phyloP scores from a whole-genome alignment of 1,140 invertebrate species.

The Platorchestia sp. region DNA sequence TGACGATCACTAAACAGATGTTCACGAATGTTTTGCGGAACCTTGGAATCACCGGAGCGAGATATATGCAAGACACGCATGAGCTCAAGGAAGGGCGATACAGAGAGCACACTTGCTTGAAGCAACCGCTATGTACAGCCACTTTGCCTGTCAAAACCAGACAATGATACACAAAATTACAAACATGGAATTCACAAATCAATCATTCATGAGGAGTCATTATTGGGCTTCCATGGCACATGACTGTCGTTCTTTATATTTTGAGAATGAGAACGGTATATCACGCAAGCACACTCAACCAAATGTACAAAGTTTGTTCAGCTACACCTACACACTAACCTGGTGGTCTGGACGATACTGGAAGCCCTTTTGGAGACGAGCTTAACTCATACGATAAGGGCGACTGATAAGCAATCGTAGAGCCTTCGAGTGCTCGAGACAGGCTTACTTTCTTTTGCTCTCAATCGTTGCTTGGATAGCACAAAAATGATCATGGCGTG shows the following conservation, averaged over 20 bases:
- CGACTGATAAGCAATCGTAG: neutral
- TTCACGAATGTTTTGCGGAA: neutral
- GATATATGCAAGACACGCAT: neutral
- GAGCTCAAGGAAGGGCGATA: conserved; percentile 14
- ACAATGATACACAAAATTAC: conserved; percentile 49
- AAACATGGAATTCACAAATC: conserved; percentile 41
- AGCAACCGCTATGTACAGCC: conserved; percentile 42
- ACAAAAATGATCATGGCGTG: neutral
- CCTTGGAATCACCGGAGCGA: neutral
- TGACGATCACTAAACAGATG: neutral
- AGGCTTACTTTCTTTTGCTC: neutral
- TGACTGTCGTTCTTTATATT: neutral
- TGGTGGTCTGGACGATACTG: conserved; percentile 51
- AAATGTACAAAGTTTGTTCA: conserved; percentile 51
- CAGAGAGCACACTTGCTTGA: conserved; percentile 37
- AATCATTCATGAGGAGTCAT: neutral
- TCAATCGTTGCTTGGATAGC: neutral
- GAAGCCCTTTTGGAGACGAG: conserved; percentile 47
- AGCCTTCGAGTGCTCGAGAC: neutral
- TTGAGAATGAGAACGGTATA: neutral
- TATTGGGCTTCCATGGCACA: conserved; percentile 29
- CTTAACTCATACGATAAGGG: conserved; percentile 9
- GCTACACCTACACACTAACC: conserved; percentile 39
- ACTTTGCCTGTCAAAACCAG: neutral
- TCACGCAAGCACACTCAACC: neutral